Percentiles rank a stretch among this genome's conserved stretches.
These are phyloP conservation scores for Porphyrio hochstetteri DNA, from an alignment of 2,113 vertebrate genomes.

Conservation along the genomic window DNA sequence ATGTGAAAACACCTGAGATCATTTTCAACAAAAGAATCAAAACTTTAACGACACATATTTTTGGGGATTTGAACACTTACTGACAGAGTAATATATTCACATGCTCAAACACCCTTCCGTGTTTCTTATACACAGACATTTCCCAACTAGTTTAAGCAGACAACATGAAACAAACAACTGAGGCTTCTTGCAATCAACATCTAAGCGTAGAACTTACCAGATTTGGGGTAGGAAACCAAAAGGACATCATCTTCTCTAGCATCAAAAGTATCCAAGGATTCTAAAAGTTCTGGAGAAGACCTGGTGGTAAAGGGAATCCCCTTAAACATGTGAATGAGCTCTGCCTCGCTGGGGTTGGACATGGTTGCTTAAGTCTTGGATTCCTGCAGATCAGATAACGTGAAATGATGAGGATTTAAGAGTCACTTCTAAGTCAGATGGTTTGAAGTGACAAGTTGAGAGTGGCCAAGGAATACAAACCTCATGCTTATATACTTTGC, in stretches of 20 bases:
- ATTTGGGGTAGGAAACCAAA: constrained; percentile 80
- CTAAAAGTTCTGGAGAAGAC: constrained; percentile 72
- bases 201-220: constrained; percentile 64
- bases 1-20: not conserved
- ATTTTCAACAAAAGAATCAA: not conserved
- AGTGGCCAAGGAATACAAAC: not conserved
- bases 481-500: constrained; percentile 42
- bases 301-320: constrained; percentile 69
- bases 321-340: constrained; percentile 70
- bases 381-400: constrained; percentile 27
- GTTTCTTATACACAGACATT: not conserved
- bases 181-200: not conserved
- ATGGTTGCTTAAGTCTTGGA: not conserved
- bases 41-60: not conserved
- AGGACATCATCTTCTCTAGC: constrained; percentile 79
- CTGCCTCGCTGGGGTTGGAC: not conserved
- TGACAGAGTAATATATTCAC: not conserved
- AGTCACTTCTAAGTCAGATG: constrained; percentile 11
- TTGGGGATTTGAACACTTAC: not conserved
- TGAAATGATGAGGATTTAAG: not conserved
- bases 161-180: not conserved
- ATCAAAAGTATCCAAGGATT: constrained; percentile 67
- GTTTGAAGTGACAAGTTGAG: not conserved
- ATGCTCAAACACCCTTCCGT: not conserved
- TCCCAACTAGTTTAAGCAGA: not conserved